Evolutionary conservation across 2,888 invertebrate genomes (phyloP).

Genomic region (Ommatoiulus sabulosus): DNA sequence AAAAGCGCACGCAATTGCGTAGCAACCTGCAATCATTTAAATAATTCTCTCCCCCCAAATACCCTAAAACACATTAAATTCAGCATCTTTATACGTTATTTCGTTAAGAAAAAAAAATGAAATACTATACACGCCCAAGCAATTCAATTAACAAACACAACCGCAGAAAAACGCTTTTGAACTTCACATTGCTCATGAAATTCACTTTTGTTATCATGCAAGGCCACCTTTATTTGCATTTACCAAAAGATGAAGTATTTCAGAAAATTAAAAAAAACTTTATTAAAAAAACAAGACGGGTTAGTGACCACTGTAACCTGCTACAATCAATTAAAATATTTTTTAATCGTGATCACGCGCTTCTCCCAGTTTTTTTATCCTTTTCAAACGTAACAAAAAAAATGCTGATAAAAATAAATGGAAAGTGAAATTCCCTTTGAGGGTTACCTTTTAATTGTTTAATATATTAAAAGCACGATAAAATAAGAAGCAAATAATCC

Average conservation of each 20-base stretch:
- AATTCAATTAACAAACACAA: constrained; percentile 36
- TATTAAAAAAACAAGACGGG: background rate
- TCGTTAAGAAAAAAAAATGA: background rate
- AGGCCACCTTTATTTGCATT: background rate
- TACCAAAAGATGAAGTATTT: background rate
- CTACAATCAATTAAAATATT: constrained; percentile 1
- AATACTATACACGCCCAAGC: background rate
- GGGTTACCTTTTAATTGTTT: constrained; percentile 7
- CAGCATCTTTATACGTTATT: background rate
- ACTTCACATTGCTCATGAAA: background rate
- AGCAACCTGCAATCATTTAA: background rate
- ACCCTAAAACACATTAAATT: background rate
- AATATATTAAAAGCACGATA: constrained; percentile 2
- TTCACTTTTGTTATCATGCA: background rate
- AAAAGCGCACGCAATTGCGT: background rate
- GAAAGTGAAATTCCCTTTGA: background rate
- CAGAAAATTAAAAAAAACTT: constrained; percentile 2
- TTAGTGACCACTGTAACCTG: constrained; percentile 4
- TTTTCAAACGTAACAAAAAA: constrained; percentile 3
- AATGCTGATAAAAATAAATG: background rate
- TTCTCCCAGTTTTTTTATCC: background rate
- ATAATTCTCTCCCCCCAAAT: background rate
- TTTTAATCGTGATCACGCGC: constrained; percentile 14
- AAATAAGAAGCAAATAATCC: background rate
- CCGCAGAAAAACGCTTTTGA: background rate